Evolutionary conservation across 2,797 vertebrate genomes (phyloP), one percentile per base, ranked within the genome.

Genomic region (Sebastes vulpes): DNA sequence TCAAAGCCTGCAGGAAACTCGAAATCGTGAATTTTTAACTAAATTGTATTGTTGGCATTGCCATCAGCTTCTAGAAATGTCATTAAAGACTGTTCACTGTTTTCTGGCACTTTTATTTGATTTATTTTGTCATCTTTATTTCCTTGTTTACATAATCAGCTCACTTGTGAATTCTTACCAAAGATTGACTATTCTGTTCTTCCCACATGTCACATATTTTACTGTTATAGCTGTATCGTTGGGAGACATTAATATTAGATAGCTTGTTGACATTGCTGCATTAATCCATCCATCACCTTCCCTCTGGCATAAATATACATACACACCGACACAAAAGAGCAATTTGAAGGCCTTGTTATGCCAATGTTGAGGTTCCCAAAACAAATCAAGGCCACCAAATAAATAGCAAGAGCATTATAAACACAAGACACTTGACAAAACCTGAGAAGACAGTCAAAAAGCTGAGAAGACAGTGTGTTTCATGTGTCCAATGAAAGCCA

Each of bases 371-470:
- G 53, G 50, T 88, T 90, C 89, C 67, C 87, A 91, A 84, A 92
- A 89, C 91, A 93, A 88, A 82, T 72, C 79, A 86, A 92, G 80
- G 87, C 63, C 73, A 58, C 61, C 29, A 71, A 72, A 73, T 12
- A 71, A 72, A 73, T 12, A 79, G 52, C 53, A 74, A 65, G 38
- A 73, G 32, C 53, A 65, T 72, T 60, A 63, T 56, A 74, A 81
- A 82, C 58, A 69, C 18, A 42, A 9, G 54, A 66, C 50, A 65
- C 73, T 18, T 58, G 69, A 83, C 53, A 74, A 61, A 82, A 74
- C 65, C 56, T 72, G 52, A 80, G 60, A 84, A 69, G 35, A 83
- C 42, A 63, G 58, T 29, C 50, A 72, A 69, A 69, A 72, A 70
- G 59, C 29, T 20, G 18, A 75, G 50, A 79, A 66, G 58, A 83